These are phyloP conservation scores for Biston stratarius DNA, from an alignment of 2,888 invertebrate species.

Conservation along the genomic window DNA sequence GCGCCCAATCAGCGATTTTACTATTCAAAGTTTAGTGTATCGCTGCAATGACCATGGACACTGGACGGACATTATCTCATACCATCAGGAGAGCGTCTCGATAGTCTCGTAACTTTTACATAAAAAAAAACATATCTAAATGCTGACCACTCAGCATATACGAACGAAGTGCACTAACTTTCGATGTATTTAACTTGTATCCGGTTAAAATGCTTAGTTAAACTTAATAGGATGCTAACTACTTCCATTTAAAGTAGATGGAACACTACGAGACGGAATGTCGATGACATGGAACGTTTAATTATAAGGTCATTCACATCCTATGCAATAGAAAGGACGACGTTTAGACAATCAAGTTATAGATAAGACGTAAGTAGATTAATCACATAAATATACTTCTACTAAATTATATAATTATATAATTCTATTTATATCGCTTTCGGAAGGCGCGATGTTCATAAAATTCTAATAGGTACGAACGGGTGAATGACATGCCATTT, in stretches of 20 bases:
- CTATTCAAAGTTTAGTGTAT: too few species aligned
- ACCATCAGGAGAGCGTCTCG: too few species aligned
- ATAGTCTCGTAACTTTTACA: too few species aligned
- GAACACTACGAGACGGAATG: constrained; percentile 59
- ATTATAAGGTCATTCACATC: constrained; percentile 71
- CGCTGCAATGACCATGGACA: too few species aligned
- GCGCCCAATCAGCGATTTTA: too few species aligned
- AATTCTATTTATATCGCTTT: constrained; percentile 18
- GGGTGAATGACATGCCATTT: constrained; percentile 32
- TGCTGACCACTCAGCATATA: too few species aligned
- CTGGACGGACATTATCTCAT: too few species aligned
- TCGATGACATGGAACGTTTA: constrained; percentile 67
- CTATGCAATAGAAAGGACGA: constrained; percentile 54
- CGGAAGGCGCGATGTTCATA: constrained; percentile 47
- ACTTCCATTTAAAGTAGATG: constrained; percentile 53
- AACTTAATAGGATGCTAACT: constrained; percentile 50
- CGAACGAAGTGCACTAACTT: background rate
- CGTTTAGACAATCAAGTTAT: constrained; percentile 44
- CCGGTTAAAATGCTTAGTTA: constrained; percentile 41
- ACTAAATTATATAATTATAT: too few species aligned
- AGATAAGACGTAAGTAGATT: constrained; percentile 27
- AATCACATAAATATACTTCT: constrained; percentile 9
- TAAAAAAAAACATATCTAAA: too few species aligned
- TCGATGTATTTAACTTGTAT: constrained; percentile 19
- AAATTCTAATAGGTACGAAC: constrained; percentile 50